Conservation (phyloP, 2,888 invertebrate genomes). For the Pachycephus smyrnensis region DNA sequence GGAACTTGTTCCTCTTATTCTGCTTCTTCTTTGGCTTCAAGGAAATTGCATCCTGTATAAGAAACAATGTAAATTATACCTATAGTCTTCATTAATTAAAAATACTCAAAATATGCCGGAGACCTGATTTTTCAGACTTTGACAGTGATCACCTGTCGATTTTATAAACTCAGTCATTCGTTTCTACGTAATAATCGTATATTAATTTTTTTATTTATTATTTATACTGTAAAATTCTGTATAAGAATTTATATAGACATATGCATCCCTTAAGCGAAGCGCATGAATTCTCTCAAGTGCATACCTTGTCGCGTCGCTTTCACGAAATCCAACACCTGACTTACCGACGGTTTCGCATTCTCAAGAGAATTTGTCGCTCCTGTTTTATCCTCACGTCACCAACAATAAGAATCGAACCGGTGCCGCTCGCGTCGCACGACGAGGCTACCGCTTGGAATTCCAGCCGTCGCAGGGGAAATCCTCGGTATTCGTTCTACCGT, state of each 20-base stretch:
- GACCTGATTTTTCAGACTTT: too few relatives aligned
- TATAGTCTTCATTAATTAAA: background rate
- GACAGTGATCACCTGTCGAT: too few relatives aligned
- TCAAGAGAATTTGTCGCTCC: background rate
- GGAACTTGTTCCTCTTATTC: background rate
- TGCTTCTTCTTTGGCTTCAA: background rate
- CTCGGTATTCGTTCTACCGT: slow-evolving; percentile 3
- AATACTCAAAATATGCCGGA: background rate
- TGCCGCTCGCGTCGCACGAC: background rate
- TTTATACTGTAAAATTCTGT: background rate
- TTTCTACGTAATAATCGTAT: background rate
- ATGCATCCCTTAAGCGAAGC: background rate
- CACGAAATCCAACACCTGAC: background rate
- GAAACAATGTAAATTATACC: background rate
- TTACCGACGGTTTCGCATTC: slow-evolving; percentile 1
- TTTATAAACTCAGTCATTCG: background rate
- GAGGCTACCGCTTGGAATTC: background rate
- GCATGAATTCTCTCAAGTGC: background rate
- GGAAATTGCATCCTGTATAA: background rate
- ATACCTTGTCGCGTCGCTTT: background rate
- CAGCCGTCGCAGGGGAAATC: background rate
- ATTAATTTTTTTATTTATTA: background rate
- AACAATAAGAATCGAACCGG: slow-evolving; percentile 1
- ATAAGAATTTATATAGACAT: background rate
- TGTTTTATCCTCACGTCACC: slow-evolving; percentile 7